Evolutionary conservation across 2,797 vertebrate species (phyloP).

Genomic region (Moxostoma hubbsi): DNA sequence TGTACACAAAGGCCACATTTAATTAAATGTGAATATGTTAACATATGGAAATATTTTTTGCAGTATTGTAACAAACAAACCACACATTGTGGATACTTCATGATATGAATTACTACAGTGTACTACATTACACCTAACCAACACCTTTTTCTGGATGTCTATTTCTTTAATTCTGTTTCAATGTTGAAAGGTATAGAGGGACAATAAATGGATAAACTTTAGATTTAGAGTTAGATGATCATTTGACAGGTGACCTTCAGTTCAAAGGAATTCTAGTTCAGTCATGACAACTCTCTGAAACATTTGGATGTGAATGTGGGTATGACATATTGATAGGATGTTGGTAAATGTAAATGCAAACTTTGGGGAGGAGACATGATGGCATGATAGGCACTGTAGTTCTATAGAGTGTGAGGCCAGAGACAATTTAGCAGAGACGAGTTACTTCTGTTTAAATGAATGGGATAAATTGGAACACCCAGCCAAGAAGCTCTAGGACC

Average conservation of each 20-base stretch:
- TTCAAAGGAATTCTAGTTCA: too few species aligned
- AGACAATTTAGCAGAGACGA: too few species aligned
- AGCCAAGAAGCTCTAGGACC: too few species aligned
- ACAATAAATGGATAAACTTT: background rate
- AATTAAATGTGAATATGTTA: background rate
- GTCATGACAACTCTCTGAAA: too few species aligned
- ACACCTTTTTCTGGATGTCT: background rate
- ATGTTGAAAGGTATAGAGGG: slow-evolving; percentile 3
- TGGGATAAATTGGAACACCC: too few species aligned
- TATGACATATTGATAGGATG: too few species aligned
- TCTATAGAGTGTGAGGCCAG: too few species aligned
- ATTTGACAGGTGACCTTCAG: background rate
- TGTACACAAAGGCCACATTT: background rate
- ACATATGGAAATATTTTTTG: background rate
- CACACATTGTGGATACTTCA: background rate
- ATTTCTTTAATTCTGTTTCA: background rate
- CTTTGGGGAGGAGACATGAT: too few species aligned
- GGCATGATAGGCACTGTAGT: too few species aligned
- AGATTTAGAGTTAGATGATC: background rate
- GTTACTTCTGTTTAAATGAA: too few species aligned
- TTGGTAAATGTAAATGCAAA: too few species aligned
- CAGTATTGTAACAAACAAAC: background rate
- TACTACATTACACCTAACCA: slow-evolving; percentile 18
- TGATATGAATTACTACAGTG: background rate
- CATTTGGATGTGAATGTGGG: too few species aligned